Evolutionary conservation across 2,113 vertebrate genomes (phyloP).

Genomic region (Hiodon alosoides): DNA sequence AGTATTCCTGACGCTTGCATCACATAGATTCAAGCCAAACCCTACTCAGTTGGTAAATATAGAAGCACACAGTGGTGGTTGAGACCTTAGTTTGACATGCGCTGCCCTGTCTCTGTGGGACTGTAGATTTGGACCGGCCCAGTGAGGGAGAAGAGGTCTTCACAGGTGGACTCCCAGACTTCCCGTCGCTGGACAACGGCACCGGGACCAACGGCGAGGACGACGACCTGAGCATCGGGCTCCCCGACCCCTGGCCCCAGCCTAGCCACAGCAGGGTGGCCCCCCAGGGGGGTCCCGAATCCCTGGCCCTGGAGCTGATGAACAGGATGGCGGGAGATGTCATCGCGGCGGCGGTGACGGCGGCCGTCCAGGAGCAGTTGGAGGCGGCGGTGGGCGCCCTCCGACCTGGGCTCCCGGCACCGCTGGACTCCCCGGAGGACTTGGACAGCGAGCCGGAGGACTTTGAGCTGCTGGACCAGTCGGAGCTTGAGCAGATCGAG

Average conservation of each 20-base stretch:
- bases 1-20: background rate
- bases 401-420: conserved; percentile 35
- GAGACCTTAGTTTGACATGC: background rate
- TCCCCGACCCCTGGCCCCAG: conserved; percentile 56
- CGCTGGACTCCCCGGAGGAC: conserved; percentile 64
- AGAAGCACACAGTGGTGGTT: background rate
- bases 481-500: conserved; percentile 92
- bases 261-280: conserved; percentile 47
- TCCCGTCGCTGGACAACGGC: conserved; percentile 88
- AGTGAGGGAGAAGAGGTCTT: conserved; percentile 81
- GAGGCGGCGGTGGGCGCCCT: conserved; percentile 44
- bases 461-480: conserved; percentile 97
- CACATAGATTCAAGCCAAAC: too few relatives aligned
- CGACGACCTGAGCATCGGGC: conserved; percentile 70
- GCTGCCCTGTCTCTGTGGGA: background rate
- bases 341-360: conserved; percentile 73
- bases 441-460: conserved; percentile 92
- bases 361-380: conserved; percentile 82
- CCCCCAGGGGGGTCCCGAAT: conserved; percentile 34
- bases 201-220: conserved; percentile 79
- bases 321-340: conserved; percentile 73
- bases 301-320: conserved; percentile 66
- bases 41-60: background rate
- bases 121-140: conserved; percentile 78
- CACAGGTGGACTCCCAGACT: conserved; percentile 74